Evolutionary conservation across 1,140 invertebrate genomes (phyloP), one percentile per base, ranked within the genome.

Genomic region (Lepidurus apus): DNA sequence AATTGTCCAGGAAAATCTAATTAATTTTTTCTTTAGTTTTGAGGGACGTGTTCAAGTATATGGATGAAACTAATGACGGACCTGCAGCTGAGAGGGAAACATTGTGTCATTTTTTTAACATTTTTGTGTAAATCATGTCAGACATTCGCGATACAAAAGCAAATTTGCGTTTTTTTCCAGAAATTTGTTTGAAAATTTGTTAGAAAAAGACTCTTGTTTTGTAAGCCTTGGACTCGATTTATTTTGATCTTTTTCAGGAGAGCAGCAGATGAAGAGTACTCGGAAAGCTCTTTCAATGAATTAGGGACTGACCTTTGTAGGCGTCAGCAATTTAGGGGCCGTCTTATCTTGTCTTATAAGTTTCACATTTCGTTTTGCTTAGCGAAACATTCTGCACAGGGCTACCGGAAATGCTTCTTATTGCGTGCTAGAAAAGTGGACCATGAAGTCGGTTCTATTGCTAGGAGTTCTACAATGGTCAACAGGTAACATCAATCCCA

Each of bases 261-360:
- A 34, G 34, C 3, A 34, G 34, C 34, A 34, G 34, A 34, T 34
- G 34, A 34, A 34, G 34, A 34, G 34, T 34, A 34, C 34, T 34
- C 3, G 34, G 34, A 34, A 34, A 34, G 34, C 34, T 34, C 34
- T 34, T 34, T 34, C 34, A 34, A 34, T 34, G 34, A 34, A 34
- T 34, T 34, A 65, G 8, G 45, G 17, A 21, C 7, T 65, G 53
- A 65, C 53, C 53, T 65, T 65, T 65, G 53, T 65, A 65, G 53
- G 53, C 53, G 53, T 65, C 53, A 65, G 53, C 53, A 65, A 65
- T 65, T 65, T 65, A n/a, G 21, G 21, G 53, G 53, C 53, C 53
- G 7, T 17, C 53, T 65, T 65, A 65, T 65, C 53, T 13, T 65
- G 53, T 65, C 53, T 65, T 1, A 17, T 65, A 1, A 9, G 53